Conservation (phyloP, 2,113 vertebrate species). For the Pseudois nayaur region DNA sequence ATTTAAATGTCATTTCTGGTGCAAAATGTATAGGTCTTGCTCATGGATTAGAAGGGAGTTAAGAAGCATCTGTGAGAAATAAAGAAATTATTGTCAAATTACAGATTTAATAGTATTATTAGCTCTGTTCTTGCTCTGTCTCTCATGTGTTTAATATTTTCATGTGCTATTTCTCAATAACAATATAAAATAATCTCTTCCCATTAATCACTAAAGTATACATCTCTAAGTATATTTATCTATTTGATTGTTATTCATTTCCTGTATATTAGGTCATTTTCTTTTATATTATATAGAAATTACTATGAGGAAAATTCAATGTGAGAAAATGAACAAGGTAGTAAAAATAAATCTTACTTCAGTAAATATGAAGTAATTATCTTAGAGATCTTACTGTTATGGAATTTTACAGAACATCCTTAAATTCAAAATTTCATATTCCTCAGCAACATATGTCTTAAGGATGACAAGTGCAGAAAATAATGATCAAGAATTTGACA, state of each 20-base stretch:
- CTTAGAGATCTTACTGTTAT: not conserved
- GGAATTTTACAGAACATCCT: not conserved
- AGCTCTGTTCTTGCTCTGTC: not conserved
- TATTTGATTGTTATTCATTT: not conserved
- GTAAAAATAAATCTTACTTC: not conserved
- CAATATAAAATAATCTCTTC: not conserved
- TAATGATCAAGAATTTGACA: not conserved
- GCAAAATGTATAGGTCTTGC: not conserved
- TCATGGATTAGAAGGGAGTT: not conserved
- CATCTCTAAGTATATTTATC: not conserved
- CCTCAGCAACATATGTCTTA: not conserved
- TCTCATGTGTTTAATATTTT: not conserved
- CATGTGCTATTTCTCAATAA: not conserved
- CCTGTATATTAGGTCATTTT: not conserved
- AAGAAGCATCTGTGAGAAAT: not conserved
- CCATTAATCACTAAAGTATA: not conserved
- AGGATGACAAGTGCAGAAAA: not conserved
- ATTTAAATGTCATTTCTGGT: not conserved
- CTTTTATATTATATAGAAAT: not conserved
- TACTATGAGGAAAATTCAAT: not conserved
- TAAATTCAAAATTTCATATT: not conserved
- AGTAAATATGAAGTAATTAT: not conserved
- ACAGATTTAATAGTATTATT: not conserved
- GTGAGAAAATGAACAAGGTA: not conserved
- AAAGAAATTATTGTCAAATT: not conserved